Base-by-base conservation (phyloP, 2,797 vertebrate genomes). In the Peromyscus nudipes region DNA sequence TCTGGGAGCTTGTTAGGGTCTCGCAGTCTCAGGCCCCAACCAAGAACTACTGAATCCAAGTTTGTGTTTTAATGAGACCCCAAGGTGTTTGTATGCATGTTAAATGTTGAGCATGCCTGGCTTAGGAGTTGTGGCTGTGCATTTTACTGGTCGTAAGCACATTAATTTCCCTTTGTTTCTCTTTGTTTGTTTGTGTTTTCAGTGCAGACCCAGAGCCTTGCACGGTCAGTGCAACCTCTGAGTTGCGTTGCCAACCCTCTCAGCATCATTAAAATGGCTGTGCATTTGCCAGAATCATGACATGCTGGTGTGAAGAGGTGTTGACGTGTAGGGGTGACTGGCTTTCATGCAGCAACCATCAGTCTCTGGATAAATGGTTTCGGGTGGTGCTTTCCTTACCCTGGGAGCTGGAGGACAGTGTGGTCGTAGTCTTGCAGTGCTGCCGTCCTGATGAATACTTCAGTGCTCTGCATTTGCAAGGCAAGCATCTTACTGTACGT, bases 11-110 rank as follows among this genome's bases (percentile, higher is more conserved):
- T 87, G 64, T 96, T 96, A 89, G 65, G 31, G 34, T 65, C 86
- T 43, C 10, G 8, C 60, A 52, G 92, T 89, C 27, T 92, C 55
- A 49, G 69, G 31, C 79, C 34, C n/a, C 13, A 34, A 14, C 27
- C 79, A 23, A 87, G 79, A 95, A 21, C 71, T 75, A 76, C 62
- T 87, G 67, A 83, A 86, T 81, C 73, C 88, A 82, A 96, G 81
- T 94, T 64, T 71, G n/a, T 92, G 37, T 55, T 95, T 97, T 94
- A 86, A 92, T 67, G 52, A 96, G 91, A 92, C 79, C 49, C 12
- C 23, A 73, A 84, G 93, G 93, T 85, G 46, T 95, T 88, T 80
- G 25, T 77, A 31, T 84, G 37, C 76, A 82, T 71, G 84, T 91
- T 91, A 57, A 92, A 92, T 25, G 94, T 76, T 96, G 91, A 94